Conservation (phyloP, 2,797 vertebrate species). For the Centroberyx gerrardi region DNA sequence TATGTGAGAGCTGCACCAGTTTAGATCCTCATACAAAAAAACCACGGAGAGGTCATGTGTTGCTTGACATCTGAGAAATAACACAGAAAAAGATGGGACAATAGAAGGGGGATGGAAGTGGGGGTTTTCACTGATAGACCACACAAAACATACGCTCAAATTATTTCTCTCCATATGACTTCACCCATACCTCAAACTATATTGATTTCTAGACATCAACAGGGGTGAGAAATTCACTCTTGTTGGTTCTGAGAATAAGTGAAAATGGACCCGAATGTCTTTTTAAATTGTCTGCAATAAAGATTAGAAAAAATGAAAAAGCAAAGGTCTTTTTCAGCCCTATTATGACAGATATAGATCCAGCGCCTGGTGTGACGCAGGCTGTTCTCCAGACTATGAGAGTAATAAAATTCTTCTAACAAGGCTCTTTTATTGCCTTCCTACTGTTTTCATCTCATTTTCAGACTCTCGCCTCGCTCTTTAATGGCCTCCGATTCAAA, state of each 20-base stretch:
- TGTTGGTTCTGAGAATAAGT: slow-evolving; percentile 52
- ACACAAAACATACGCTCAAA: not conserved
- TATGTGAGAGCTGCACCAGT: slow-evolving; percentile 28
- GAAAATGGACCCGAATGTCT: slow-evolving; percentile 38
- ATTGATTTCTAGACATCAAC: slow-evolving; percentile 33
- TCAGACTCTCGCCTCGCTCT: slow-evolving; percentile 55
- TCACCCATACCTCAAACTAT: not conserved
- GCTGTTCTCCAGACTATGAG: slow-evolving; percentile 62
- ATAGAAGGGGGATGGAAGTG: not conserved
- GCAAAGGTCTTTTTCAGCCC: slow-evolving; percentile 28
- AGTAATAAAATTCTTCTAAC: slow-evolving; percentile 78
- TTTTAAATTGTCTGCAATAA: slow-evolving; percentile 56
- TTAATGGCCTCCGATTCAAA: slow-evolving; percentile 70
- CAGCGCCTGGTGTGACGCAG: slow-evolving; percentile 59
- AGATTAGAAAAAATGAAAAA: slow-evolving; percentile 39
- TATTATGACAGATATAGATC: slow-evolving; percentile 50
- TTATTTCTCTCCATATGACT: not conserved
- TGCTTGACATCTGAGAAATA: slow-evolving; percentile 28
- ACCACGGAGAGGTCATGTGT: slow-evolving; percentile 21
- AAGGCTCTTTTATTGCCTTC: slow-evolving; percentile 77
- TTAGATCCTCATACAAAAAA: slow-evolving; percentile 16
- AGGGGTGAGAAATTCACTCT: slow-evolving; percentile 23
- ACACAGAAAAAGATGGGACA: not conserved
- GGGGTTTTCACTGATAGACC: not conserved
- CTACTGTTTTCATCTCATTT: slow-evolving; percentile 78